phyloP scores from a whole-genome alignment of 2,888 invertebrate genomes.

The Zaprionus obscuricornis region DNA sequence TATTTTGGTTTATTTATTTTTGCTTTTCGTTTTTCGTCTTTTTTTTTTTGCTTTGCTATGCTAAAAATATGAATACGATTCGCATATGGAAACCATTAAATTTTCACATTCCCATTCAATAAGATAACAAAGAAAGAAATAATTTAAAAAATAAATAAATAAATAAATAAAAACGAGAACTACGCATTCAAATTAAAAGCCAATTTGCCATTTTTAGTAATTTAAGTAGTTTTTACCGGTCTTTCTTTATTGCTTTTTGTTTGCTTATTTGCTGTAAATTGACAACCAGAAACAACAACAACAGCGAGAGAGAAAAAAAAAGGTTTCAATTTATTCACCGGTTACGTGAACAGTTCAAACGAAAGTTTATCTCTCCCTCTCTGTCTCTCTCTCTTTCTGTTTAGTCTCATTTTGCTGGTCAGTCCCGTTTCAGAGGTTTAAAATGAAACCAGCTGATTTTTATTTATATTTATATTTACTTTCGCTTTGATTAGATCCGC shows the following conservation, averaged over 20 bases:
- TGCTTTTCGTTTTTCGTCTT: background rate
- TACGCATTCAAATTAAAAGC: slow-evolving; percentile 40
- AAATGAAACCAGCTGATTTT: slow-evolving; percentile 53
- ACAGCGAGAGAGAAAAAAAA: no score
- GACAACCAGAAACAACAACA: no score
- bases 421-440: background rate
- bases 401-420: no score
- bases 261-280: slow-evolving; percentile 2
- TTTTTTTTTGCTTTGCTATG: slow-evolving; percentile 22
- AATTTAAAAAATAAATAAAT: slow-evolving; percentile 22
- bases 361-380: no score
- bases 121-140: slow-evolving; percentile 5
- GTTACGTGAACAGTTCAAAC: slow-evolving; percentile 3
- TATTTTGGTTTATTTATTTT: no score
- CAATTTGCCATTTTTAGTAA: slow-evolving; percentile 38
- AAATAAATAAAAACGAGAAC: slow-evolving; percentile 16
- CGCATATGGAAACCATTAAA: slow-evolving; percentile 25
- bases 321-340: slow-evolving; percentile 15
- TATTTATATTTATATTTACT: slow-evolving; percentile 51
- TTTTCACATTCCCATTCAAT: slow-evolving; percentile 13
- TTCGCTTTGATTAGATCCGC: slow-evolving; percentile 33
- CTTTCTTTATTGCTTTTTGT: slow-evolving; percentile 3
- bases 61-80: slow-evolving; percentile 21
- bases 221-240: slow-evolving; percentile 24
- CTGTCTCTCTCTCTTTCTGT: no score